phyloP scores from a whole-genome alignment of 1,140 invertebrate species.

The Drosophila tsacasi region DNA sequence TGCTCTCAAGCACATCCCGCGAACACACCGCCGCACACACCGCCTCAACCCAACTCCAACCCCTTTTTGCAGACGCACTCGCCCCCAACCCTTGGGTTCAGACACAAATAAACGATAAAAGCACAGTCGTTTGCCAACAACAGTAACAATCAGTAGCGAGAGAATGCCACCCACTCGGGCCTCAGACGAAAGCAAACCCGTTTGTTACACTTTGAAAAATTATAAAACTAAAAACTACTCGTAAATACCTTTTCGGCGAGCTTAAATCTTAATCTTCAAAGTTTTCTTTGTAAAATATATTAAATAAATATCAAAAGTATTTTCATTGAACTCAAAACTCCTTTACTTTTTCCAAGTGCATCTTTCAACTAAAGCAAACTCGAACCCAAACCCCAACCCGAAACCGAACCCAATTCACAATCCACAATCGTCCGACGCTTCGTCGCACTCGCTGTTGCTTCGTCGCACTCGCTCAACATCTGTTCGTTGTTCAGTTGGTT shows the following conservation, averaged over 20 bases:
- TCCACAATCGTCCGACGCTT: conserved; percentile 5
- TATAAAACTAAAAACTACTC: background rate
- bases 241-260: background rate
- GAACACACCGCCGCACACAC: conserved; percentile 5
- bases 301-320: no score
- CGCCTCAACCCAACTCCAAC: background rate
- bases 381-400: conserved; percentile 1
- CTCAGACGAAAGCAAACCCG: background rate
- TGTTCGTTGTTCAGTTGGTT: conserved; percentile 46
- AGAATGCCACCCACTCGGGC: conserved; percentile 23
- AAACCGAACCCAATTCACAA: conserved; percentile 9
- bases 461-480: conserved; percentile 50
- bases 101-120: conserved; percentile 82
- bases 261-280: background rate
- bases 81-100: conserved; percentile 29
- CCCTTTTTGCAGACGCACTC: conserved; percentile 11
- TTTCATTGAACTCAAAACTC: background rate
- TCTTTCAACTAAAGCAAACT: conserved; percentile 1
- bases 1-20: conserved; percentile 44
- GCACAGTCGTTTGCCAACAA: conserved; percentile 77
- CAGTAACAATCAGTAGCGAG: conserved; percentile 81
- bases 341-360: background rate
- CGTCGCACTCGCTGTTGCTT: conserved; percentile 36
- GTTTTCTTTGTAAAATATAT: no score
- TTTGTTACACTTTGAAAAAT: background rate